Conservation (phyloP, 2,888 invertebrate species). For the Patella ulyssiponensis region DNA sequence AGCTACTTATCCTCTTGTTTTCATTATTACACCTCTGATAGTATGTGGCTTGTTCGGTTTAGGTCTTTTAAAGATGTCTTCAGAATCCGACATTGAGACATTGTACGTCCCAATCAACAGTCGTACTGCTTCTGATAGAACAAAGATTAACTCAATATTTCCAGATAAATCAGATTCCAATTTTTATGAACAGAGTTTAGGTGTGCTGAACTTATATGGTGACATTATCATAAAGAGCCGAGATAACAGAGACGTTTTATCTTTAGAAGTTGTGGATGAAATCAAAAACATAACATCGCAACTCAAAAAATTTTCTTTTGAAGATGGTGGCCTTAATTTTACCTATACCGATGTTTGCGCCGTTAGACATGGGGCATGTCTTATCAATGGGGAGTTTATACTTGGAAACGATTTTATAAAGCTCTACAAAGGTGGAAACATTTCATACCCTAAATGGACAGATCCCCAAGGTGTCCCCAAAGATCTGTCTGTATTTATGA, state of each 20-base stretch:
- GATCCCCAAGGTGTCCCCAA: background rate
- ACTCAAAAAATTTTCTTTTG: constrained; percentile 18
- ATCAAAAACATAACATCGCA: constrained; percentile 26
- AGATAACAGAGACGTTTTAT: constrained; percentile 29
- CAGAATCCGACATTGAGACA: constrained; percentile 46
- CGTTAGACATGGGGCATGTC: constrained; percentile 9
- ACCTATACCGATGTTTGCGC: constrained; percentile 23
- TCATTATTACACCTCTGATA: constrained; percentile 32
- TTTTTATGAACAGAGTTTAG: constrained; percentile 34
- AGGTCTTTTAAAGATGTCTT: constrained; percentile 27
- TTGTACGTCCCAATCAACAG: constrained; percentile 56
- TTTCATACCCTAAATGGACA: constrained; percentile 29
- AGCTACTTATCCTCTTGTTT: constrained; percentile 36
- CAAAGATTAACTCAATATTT: constrained; percentile 35
- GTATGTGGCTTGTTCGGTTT: constrained; percentile 41
- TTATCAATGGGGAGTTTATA: constrained; percentile 25
- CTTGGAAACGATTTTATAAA: constrained; percentile 19
- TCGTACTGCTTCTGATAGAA: constrained; percentile 49
- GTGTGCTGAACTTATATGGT: constrained; percentile 34
- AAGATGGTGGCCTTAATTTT: constrained; percentile 12
- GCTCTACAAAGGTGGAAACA: background rate
- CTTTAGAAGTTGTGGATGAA: constrained; percentile 29
- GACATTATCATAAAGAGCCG: constrained; percentile 36
- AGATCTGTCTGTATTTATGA: constrained; percentile 6
- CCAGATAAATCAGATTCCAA: constrained; percentile 30